A percentile compares a stretch with the other conserved stretches of the same genome.
Conservation (phyloP, 2,113 vertebrate genomes). For the Gambusia affinis region DNA sequence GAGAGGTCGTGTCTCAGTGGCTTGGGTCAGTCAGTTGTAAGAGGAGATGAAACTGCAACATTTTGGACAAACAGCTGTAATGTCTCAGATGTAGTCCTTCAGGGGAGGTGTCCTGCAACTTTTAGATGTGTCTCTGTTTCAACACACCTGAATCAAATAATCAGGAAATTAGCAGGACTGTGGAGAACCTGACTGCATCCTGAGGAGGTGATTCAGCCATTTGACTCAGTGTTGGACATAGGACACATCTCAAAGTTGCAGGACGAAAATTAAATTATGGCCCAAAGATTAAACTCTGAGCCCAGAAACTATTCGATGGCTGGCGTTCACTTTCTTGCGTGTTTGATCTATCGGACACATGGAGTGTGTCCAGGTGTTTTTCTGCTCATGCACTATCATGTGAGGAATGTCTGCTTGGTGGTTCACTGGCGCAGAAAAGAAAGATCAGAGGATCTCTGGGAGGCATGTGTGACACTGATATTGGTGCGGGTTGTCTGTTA, state of each 20-base stretch:
- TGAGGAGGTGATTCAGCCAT: no score
- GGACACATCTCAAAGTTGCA: no score
- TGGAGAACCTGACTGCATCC: no score
- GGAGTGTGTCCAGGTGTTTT: constrained; percentile 49
- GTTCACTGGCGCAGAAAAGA: constrained; percentile 43
- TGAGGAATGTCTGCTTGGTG: constrained; percentile 51
- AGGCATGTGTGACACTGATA: constrained; percentile 34
- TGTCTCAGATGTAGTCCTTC: no score
- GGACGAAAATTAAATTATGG: constrained; percentile 31
- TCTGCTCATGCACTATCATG: constrained; percentile 20
- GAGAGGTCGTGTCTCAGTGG: constrained; percentile 60
- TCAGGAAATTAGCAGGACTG: no score
- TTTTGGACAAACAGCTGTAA: constrained; percentile 34
- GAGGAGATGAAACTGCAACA: constrained; percentile 62
- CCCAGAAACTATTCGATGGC: constrained; percentile 18
- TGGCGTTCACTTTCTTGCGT: constrained; percentile 10
- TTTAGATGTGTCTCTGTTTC: no score
- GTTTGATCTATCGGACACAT: constrained; percentile 49
- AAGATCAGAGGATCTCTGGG: neutral
- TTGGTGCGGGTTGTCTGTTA: constrained; percentile 26
- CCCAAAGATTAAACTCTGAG: constrained; percentile 30
- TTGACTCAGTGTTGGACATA: no score
- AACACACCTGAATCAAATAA: no score
- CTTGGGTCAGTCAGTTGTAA: constrained; percentile 55
- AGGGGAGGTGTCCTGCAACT: no score